Evolutionary conservation across 2,113 vertebrate genomes (phyloP), one percentile per base, ranked within the genome.

Genomic region (Anguilla rostrata): DNA sequence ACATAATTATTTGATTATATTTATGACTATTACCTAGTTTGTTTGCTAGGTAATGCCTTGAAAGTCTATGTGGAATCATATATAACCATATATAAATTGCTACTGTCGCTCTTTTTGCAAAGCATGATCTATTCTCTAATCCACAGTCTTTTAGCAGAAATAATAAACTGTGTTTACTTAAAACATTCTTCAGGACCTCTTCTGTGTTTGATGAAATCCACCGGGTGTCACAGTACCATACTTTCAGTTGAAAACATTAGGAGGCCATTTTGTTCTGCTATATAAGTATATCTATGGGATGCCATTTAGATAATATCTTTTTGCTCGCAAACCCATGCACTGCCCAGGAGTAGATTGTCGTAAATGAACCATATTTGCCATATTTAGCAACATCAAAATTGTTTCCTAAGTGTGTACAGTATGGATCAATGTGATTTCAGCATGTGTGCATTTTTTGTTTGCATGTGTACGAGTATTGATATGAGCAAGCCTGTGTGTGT

Each of bases 391-490:
- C 63, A 71, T n/a, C 20, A n/a, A 71, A 71, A 71, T 15, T 4
- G 20, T 71, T 16, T 71, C 63, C 2, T 71, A n/a, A 26, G 26
- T 39, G 11, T 82, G 40, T 20, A 82, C 43, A 18, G 20, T 43
- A 18, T 43, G 8, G 40, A 22, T 43, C 16, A 4, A 11, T 82
- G 81, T 82, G 46, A 26, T 82, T 60, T 12, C 41, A 81, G 80
- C 34, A 26, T 88, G 63, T 78, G 60, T 29, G 81, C 43, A 29
- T 80, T 53, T 53, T 12, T 20, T 41, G 29, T 88, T 3, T 84
- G 83, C 57, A 26, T 66, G 78, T 20, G 12, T 41, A 29, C 5
- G 8, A 26, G n/a, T 75, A 15, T 34, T 34, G 34, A 34, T 34
- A 34, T 34, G 34, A 34, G 34, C 34, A 34, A 39, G 46, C 2